Conservation (phyloP, 2,113 vertebrate species). For the Crotophaga sulcirostris region DNA sequence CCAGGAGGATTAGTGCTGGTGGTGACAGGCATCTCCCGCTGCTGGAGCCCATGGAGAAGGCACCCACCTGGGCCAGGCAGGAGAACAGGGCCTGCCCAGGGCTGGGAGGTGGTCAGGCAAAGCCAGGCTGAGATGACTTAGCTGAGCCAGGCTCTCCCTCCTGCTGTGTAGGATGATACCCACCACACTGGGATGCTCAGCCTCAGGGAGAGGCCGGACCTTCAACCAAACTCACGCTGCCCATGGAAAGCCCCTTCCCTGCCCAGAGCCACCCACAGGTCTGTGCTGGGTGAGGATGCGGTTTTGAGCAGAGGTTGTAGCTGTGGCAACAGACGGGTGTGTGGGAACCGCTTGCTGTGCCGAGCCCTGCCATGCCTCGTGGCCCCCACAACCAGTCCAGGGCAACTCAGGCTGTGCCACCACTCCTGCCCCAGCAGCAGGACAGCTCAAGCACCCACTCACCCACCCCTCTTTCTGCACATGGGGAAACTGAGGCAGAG, state of each 20-base stretch:
- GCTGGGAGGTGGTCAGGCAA: neutral
- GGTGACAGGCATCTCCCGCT: accelerated
- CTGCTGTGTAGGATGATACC: accelerated
- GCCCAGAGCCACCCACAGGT: accelerated
- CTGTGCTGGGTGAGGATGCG: accelerated
- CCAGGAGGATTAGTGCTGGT: neutral
- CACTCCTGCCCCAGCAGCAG: neutral
- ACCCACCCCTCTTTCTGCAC: neutral
- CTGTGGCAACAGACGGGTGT: accelerated
- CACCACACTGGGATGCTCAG: neutral
- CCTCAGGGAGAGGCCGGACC: neutral
- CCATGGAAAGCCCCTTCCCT: neutral
- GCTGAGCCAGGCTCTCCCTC: neutral
- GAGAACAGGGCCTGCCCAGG: neutral
- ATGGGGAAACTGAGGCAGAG: neutral
- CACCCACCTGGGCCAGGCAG: accelerated
- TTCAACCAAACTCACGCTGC: neutral
- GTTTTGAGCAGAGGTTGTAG: neutral
- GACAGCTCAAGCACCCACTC: accelerated
- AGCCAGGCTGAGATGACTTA: neutral
- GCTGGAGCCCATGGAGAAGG: neutral
- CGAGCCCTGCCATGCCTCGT: neutral
- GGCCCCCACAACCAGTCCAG: neutral
- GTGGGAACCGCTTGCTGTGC: accelerated
- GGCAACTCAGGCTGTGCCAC: neutral